Evolutionary conservation across 2,113 vertebrate genomes (phyloP), one percentile per base, ranked within the genome.

Genomic region (Psophia crepitans): DNA sequence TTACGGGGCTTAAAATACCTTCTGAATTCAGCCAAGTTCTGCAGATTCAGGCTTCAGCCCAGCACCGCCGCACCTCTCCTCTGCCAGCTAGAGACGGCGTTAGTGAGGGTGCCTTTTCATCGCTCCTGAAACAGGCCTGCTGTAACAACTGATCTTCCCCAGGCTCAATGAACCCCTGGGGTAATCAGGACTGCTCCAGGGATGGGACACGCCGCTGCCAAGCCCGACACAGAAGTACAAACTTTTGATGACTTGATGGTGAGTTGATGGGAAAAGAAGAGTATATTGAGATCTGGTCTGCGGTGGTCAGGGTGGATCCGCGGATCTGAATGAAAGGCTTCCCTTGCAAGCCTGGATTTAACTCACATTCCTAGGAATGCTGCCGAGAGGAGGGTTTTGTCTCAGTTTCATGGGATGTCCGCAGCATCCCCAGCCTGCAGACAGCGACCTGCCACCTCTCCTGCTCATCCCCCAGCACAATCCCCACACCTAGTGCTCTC

Each of bases 1-100:
- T 8, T 9, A 14, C 2, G 12, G 11, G 9, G 1, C 35, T 61
- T 24, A 19, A 49, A 58, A 78, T 22, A 19, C 7, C 71, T 54
- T 16, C 41, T 30, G 23, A 37, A 44, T 82, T 57, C 2, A 17
- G 28, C 33, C 15, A 41, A 18, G 37, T 30, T 14, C 32, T 51
- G 48, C 46, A 66, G 37, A 21, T 51, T 60, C 39, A 63, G 66
- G 35, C 54, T 11, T 63, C 54, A 26, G 9, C 7, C 30, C 15
- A 12, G 18, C 11, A 12, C 11, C 6, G 5, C 14, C 1, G 2
- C 8, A 0, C 44, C 33, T 7, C 33, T 35, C 53, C 18, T n/a
- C 39, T n/a, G 39, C 46, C 69, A 28, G 51, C 21, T 24, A 56
- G 33, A 43, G 33, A 6, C 1, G 3, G 33, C 6, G 4, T 21